Evolutionary conservation across 1,140 invertebrate species (phyloP).

Genomic region (Camponotus pennsylvanicus): DNA sequence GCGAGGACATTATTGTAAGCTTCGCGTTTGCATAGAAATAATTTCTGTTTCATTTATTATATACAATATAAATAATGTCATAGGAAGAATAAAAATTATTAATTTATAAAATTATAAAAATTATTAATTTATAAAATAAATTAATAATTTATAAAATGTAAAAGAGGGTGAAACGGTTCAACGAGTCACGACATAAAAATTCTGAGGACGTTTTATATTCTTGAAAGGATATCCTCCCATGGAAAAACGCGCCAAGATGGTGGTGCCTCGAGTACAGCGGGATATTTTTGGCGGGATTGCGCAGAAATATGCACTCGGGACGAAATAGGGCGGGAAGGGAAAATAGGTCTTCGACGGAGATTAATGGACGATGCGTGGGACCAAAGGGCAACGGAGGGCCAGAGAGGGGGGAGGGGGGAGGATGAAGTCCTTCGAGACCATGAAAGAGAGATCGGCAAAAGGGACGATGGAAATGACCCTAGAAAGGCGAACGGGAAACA

Average conservation of each 20-base stretch:
- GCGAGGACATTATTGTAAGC: not conserved
- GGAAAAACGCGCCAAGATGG: slow-evolving; percentile 44
- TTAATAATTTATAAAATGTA: no score
- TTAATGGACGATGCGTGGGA: slow-evolving; percentile 71
- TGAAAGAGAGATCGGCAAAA: not conserved
- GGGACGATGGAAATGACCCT: slow-evolving; percentile 12
- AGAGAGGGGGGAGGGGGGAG: not conserved
- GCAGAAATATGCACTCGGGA: not conserved
- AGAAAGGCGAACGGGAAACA: slow-evolving; percentile 12
- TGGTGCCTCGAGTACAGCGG: slow-evolving; percentile 39
- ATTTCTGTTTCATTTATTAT: no score
- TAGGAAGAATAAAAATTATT: no score
- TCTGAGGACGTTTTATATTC: not conserved
- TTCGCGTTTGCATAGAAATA: no score
- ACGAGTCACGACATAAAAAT: not conserved
- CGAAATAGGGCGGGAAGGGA: slow-evolving; percentile 60
- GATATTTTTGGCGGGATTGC: slow-evolving; percentile 70
- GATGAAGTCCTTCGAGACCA: not conserved
- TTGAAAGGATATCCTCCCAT: not conserved
- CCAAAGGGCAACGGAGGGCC: not conserved
- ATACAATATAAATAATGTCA: no score
- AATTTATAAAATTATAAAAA: no score
- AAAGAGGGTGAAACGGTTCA: not conserved
- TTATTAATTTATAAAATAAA: no score
- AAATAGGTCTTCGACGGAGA: slow-evolving; percentile 77